phyloP scores from a whole-genome alignment of 1,140 invertebrate genomes.

The Hycleus phaleratus region DNA sequence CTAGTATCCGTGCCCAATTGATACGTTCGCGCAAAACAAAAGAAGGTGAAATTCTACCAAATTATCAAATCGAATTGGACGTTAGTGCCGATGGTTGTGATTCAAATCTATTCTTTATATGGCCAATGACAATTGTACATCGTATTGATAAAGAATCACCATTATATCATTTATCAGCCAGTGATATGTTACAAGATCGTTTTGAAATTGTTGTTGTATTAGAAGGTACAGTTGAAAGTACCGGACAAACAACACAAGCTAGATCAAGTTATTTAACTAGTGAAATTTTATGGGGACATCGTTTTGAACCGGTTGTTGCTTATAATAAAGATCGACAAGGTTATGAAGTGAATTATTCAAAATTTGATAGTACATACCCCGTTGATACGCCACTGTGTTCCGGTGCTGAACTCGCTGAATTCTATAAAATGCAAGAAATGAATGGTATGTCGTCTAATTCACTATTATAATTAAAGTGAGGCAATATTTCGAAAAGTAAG shows the following conservation, averaged over 20 bases:
- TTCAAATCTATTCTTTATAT: conserved; percentile 85
- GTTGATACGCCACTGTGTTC: conserved; percentile 80
- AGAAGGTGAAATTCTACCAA: conserved; percentile 78
- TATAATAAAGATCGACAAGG: conserved; percentile 89
- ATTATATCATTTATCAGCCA: conserved; percentile 77
- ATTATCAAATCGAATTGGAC: conserved; percentile 61
- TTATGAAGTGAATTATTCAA: conserved; percentile 86
- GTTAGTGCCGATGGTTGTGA: conserved; percentile 50
- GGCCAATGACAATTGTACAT: conserved; percentile 83
- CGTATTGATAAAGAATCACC: conserved; percentile 71
- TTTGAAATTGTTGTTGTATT: conserved; percentile 94
- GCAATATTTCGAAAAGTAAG: too few relatives aligned
- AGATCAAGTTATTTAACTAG: conserved; percentile 66
- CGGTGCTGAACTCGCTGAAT: conserved; percentile 54
- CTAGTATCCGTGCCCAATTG: conserved; percentile 81
- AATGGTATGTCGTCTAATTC: neutral
- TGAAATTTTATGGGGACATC: conserved; percentile 92
- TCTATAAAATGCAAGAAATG: conserved; percentile 10
- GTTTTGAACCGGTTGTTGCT: conserved; percentile 76
- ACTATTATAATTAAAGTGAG: too few relatives aligned
- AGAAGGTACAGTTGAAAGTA: conserved; percentile 65
- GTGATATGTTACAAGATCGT: conserved; percentile 77
- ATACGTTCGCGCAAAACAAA: conserved; percentile 83
- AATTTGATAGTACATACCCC: conserved; percentile 73
- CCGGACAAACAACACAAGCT: conserved; percentile 51